Conservation (phyloP, 2,113 vertebrate species). For the Malurus cyaneus region DNA sequence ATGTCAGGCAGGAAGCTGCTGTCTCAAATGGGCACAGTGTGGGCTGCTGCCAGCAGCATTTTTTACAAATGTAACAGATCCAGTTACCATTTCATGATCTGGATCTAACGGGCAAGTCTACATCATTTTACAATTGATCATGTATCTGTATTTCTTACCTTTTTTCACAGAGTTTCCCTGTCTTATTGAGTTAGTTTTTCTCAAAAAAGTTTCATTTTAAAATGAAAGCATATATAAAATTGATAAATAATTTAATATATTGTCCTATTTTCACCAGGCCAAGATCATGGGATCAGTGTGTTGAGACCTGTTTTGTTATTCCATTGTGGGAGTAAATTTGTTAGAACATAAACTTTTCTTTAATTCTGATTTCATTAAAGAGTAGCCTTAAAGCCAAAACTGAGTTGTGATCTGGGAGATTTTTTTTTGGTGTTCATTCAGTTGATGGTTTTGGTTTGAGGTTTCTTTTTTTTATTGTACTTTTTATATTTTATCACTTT, state of each 20-base stretch:
- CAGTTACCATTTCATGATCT: neutral
- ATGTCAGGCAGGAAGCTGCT: neutral
- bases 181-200: neutral
- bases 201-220: neutral
- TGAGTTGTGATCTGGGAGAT: neutral
- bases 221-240: neutral
- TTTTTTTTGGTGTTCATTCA: neutral
- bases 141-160: neutral
- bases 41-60: neutral
- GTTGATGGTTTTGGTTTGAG: neutral
- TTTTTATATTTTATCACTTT: neutral
- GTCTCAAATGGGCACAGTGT: neutral
- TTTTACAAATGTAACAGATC: neutral
- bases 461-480: neutral
- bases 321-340: neutral
- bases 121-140: neutral
- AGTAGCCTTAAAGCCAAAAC: neutral
- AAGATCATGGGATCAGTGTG: neutral
- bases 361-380: neutral
- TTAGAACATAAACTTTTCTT: neutral
- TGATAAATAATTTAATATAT: neutral
- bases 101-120: neutral
- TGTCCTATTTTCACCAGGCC: neutral
- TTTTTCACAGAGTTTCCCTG: neutral
- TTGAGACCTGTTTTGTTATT: neutral